Base-by-base conservation (phyloP, 2,888 invertebrate species). In the Aphidius colemani region DNA sequence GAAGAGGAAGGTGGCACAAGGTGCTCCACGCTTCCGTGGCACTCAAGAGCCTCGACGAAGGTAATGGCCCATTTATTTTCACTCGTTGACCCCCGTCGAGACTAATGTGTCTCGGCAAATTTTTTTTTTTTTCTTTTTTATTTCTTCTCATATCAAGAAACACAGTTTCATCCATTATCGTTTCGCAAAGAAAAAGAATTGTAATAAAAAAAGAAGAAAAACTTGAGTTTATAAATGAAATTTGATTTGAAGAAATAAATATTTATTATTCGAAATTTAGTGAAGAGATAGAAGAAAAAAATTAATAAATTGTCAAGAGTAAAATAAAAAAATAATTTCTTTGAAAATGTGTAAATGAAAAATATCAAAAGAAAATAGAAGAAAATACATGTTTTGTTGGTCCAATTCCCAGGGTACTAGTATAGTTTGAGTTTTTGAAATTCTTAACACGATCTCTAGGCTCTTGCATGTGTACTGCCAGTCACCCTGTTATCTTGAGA, bases 21-120 rank as follows among this genome's bases (percentile, higher is more conserved):
- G 46, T 59, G 43, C 30, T 59, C 40, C 50, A 59, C 53, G 53
- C 61, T 43, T 61, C 53, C 55, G 59, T 59, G 59, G 49, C 58
- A 58, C 58, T 58, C 63, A 63, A 63, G 56, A 58, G 53, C 49
- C 51, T 53, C 58, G 55, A 67, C 62, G 69, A 69, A 30, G 67
- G 71, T 74, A 74, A 74, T 74, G 74, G 72, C 67, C 74, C 74
- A 74, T 74, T 74, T 74, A 74, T 74, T 74, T 74, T 74, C 74
- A 73, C 74, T 74, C 72, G 74, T 74, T 74, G 74, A 73, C 73
- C 74, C 73, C 73, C 68, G 64, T 70, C 69, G 71, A 71, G 74
- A 73, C 74, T 74, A 74, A 74, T 74, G 74, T 73, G 73, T 74
- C 74, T 72, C 73, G 70, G 72, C 67, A 65, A 71, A 68, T 13